Evolutionary conservation across 1,140 invertebrate genomes (phyloP).

Genomic region (Adelges cooleyi): DNA sequence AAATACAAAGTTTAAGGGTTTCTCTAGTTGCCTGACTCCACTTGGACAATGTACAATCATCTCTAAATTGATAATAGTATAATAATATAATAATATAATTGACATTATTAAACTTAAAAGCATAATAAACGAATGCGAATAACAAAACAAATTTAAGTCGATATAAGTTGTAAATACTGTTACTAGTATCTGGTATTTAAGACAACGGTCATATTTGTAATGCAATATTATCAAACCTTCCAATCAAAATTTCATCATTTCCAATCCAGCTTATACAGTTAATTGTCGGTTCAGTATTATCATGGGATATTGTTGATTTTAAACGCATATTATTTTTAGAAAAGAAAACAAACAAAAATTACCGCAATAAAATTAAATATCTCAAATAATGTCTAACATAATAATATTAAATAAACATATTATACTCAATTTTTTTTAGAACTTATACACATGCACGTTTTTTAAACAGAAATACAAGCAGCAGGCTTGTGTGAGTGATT

Average conservation of each 20-base stretch:
- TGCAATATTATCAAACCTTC: neutral
- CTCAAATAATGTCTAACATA: no score
- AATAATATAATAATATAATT: neutral
- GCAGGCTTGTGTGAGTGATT: no score
- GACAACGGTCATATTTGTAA: no score
- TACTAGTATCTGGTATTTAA: no score
- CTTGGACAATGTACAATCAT: conserved; percentile 79
- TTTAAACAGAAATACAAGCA: no score
- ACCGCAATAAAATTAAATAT: no score
- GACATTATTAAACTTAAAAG: neutral
- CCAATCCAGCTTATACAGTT: conserved; percentile 7
- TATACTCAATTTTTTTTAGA: no score
- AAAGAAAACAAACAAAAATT: no score
- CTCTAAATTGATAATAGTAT: conserved; percentile 45
- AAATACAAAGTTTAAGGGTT: conserved; percentile 58
- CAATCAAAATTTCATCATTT: conserved; percentile 12
- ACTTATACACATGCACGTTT: no score
- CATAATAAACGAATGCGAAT: neutral
- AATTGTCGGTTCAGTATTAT: neutral
- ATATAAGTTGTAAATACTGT: neutral
- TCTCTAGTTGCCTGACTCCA: conserved; percentile 77
- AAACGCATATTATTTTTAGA: conserved; percentile 13
- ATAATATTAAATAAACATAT: no score
- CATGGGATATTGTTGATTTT: conserved; percentile 7
- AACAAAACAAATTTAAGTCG: neutral